phyloP scores from a whole-genome alignment of 1,140 invertebrate species.

The Drosophila pseudoobscura region DNA sequence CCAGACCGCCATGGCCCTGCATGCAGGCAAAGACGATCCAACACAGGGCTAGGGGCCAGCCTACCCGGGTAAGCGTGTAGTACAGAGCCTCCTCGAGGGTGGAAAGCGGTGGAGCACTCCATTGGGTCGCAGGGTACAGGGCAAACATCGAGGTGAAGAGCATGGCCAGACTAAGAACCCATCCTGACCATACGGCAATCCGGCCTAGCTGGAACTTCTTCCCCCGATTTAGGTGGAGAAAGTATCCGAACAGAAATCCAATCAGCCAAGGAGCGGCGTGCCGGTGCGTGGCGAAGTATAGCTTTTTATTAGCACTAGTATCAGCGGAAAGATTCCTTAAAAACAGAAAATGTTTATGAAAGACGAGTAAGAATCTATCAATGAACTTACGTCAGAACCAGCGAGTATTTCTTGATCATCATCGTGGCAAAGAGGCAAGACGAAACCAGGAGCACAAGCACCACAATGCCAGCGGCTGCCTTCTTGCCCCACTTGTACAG shows the following conservation, averaged over 20 bases:
- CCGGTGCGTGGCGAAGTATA: constrained; percentile 57
- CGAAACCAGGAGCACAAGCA: constrained; percentile 42
- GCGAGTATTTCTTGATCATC: constrained; percentile 45
- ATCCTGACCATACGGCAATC: constrained; percentile 31
- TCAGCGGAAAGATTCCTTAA: constrained; percentile 18
- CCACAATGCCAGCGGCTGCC: constrained; percentile 38
- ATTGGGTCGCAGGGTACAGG: constrained; percentile 62
- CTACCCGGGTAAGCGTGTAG: constrained; percentile 85
- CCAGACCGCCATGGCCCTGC: constrained; percentile 86
- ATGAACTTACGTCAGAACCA: constrained; percentile 36
- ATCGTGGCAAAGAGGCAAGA: constrained; percentile 54
- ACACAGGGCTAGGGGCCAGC: constrained; percentile 86
- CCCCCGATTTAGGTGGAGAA: constrained; percentile 45
- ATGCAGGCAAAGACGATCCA: constrained; percentile 89
- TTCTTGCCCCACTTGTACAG: constrained; percentile 83
- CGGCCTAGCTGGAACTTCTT: constrained; percentile 25
- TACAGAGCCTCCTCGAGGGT: constrained; percentile 85
- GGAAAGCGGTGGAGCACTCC: constrained; percentile 57
- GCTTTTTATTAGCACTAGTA: constrained; percentile 15
- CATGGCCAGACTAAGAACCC: constrained; percentile 58
- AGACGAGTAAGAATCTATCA: no score
- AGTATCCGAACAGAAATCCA: constrained; percentile 63
- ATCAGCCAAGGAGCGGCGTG: constrained; percentile 70
- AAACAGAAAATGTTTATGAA: neutral
- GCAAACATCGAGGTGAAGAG: constrained; percentile 72